Evolutionary conservation across 2,797 vertebrate species (phyloP).

Genomic region (Trichosurus vulpecula): DNA sequence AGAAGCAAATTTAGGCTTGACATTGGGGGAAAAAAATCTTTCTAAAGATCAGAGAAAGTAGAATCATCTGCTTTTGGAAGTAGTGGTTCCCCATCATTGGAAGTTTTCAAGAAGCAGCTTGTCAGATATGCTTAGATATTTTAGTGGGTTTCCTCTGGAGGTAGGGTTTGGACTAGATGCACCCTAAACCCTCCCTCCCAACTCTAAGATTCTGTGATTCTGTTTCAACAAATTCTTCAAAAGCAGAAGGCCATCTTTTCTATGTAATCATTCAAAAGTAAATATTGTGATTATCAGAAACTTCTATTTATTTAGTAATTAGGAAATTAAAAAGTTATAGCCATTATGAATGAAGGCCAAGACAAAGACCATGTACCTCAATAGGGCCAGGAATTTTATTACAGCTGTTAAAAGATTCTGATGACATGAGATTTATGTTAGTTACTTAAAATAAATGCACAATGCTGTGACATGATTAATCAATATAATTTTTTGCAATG

Average conservation of each 20-base stretch:
- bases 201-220: not conserved
- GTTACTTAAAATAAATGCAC: not conserved
- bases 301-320: not conserved
- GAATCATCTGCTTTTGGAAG: not conserved
- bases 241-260: not conserved
- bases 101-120: not conserved
- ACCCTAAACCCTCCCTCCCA: not conserved
- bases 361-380: not conserved
- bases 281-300: not conserved
- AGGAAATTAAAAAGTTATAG: conserved; percentile 9
- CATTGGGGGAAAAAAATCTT: not conserved
- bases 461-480: not conserved
- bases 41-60: not conserved
- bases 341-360: not conserved
- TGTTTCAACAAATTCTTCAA: not conserved
- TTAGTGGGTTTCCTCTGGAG: not conserved
- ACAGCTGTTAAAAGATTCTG: conserved; percentile 26
- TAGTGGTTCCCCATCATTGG: not conserved
- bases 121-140: not conserved
- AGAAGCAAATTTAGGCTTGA: not conserved
- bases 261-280: not conserved
- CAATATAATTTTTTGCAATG: not conserved
- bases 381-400: not conserved
- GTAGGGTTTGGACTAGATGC: not conserved
- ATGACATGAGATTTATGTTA: not conserved